These are phyloP conservation scores for Elgaria multicarinata DNA, from an alignment of 2,113 vertebrate species.

Conservation along the genomic window DNA sequence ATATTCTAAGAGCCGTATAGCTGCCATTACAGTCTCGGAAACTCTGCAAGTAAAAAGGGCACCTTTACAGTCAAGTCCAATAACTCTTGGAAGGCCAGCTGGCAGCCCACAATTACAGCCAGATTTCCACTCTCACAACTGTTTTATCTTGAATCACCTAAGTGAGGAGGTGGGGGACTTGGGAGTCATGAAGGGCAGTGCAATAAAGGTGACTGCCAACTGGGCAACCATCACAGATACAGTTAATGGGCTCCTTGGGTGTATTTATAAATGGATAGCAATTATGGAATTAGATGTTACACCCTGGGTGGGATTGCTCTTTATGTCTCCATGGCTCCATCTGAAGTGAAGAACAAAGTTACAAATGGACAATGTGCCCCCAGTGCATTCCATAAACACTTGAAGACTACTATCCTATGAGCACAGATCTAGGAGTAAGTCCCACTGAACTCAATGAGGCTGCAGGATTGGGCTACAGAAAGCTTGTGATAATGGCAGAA, in stretches of 20 bases:
- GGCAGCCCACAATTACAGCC: conserved; percentile 14
- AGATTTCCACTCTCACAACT: conserved; percentile 21
- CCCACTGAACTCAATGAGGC: not conserved
- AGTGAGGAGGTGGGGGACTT: not conserved
- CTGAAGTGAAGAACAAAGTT: not conserved
- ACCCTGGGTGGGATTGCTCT: not conserved
- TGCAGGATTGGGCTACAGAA: not conserved
- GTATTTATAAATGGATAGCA: conserved; percentile 10
- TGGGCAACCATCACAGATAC: not conserved
- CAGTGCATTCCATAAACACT: not conserved
- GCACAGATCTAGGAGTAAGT: not conserved
- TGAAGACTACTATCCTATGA: not conserved
- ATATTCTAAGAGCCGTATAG: not conserved
- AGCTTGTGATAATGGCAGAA: not conserved
- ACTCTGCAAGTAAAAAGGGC: conserved; percentile 32
- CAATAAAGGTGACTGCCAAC: conserved; percentile 19
- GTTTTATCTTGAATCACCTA: conserved; percentile 16
- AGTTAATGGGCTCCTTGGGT: not conserved
- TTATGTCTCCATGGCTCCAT: not conserved
- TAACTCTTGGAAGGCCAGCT: conserved; percentile 28
- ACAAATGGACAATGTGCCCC: not conserved
- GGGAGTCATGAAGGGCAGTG: not conserved
- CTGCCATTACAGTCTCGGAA: conserved; percentile 5
- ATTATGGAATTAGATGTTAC: not conserved
- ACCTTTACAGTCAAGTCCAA: conserved; percentile 28